Conservation (phyloP, 2,888 invertebrate genomes). For the Endotricha flammealis region DNA sequence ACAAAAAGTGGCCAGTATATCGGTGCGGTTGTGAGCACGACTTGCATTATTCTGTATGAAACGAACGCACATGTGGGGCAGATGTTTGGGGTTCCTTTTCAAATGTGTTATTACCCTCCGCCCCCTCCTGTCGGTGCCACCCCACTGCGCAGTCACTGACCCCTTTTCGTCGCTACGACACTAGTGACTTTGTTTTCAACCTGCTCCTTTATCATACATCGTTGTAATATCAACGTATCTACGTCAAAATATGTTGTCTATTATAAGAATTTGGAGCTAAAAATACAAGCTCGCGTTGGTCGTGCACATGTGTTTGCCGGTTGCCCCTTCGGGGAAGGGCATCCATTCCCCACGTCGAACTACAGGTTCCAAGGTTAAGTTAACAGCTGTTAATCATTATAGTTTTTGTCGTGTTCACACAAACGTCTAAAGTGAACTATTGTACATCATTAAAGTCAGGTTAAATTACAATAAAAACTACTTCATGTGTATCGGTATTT, state of each 20-base stretch:
- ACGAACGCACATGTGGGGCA: constrained; percentile 71
- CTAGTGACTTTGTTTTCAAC: constrained; percentile 55
- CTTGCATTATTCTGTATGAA: constrained; percentile 68
- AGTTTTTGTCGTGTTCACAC: constrained; percentile 2
- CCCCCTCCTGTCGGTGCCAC: constrained; percentile 42
- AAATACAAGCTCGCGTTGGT: constrained; percentile 58
- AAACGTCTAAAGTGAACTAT: constrained; percentile 3
- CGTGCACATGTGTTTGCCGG: constrained; percentile 54
- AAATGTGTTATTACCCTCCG: constrained; percentile 64
- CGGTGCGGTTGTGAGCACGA: constrained; percentile 61
- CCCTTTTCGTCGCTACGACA: constrained; percentile 55
- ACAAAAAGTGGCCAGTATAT: constrained; percentile 57
- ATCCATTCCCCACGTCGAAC: constrained; percentile 31
- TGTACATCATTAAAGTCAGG: neutral
- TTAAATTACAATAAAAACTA: too few relatives aligned
- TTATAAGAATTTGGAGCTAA: constrained; percentile 30
- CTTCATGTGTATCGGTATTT: too few relatives aligned
- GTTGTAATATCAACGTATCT: constrained; percentile 3
- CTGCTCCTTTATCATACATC: constrained; percentile 39
- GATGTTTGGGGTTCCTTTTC: constrained; percentile 73
- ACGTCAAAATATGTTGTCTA: constrained; percentile 1
- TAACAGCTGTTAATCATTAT: constrained; percentile 40
- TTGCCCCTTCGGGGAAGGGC: constrained; percentile 47
- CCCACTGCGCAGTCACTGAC: constrained; percentile 69
- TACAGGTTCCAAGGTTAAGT: constrained; percentile 54